These are phyloP conservation scores for Forbesichthys agassizii DNA, from an alignment of 2,113 vertebrate species.

Conservation along the genomic window DNA sequence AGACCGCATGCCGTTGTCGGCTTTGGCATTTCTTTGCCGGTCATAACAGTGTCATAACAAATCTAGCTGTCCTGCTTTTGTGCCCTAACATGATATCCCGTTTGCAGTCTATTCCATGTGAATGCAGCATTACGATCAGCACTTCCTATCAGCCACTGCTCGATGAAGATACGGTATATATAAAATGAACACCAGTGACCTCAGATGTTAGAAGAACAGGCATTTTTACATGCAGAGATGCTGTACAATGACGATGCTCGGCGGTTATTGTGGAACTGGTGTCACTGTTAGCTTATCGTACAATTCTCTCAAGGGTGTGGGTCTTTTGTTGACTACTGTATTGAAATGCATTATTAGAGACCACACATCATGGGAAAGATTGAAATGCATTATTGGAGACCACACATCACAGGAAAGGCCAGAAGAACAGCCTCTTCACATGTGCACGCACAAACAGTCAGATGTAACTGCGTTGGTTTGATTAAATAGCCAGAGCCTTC, in stretches of 20 bases:
- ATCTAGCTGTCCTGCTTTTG: too few relatives aligned
- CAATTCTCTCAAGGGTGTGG: constrained; percentile 6
- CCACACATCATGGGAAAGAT: constrained; percentile 2
- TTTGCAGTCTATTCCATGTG: too few relatives aligned
- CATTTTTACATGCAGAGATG: background rate
- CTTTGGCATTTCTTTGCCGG: too few relatives aligned
- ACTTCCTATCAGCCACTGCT: background rate
- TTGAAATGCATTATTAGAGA: constrained; percentile 20
- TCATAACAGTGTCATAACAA: too few relatives aligned
- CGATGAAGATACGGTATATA: background rate
- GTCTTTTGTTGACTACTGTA: constrained; percentile 9
- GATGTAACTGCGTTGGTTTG: background rate
- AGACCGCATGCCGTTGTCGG: too few relatives aligned
- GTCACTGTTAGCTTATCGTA: constrained; percentile 27
- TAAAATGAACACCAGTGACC: background rate
- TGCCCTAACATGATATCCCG: too few relatives aligned
- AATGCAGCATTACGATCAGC: too few relatives aligned
- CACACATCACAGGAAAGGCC: background rate
- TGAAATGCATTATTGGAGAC: constrained; percentile 19
- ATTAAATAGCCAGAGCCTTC: constrained; percentile 17
- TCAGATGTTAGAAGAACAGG: constrained; percentile 1
- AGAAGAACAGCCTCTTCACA: constrained; percentile 1
- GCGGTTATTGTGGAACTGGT: constrained; percentile 21
- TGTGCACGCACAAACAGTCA: background rate
- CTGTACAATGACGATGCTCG: background rate